A percentile compares a stretch with the other conserved stretches of the same genome.
phyloP scores from a whole-genome alignment of 2,113 vertebrate species.

The Rallus limicola region DNA sequence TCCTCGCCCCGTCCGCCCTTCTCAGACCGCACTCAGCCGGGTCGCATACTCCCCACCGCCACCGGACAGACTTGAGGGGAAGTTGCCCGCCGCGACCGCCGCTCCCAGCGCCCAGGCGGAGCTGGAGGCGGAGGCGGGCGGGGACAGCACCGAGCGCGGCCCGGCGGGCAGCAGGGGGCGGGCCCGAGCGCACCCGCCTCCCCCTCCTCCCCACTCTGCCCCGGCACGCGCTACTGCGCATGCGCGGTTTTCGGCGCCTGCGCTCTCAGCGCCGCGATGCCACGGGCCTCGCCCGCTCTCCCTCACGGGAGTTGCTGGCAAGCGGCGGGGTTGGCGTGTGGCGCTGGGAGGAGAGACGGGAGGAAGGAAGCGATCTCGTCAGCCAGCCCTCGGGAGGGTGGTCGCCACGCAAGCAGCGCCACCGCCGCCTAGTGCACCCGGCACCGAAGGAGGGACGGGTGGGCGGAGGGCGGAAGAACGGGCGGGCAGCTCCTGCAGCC shows the following conservation, averaged over 20 bases:
- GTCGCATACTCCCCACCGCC: not conserved
- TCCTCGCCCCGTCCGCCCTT: not conserved
- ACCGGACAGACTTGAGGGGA: not conserved
- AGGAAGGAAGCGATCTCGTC: not conserved
- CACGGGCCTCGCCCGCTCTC: no score
- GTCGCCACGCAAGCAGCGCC: no score
- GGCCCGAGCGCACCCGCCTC: not conserved
- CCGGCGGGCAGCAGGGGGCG: not conserved
- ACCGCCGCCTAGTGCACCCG: not conserved
- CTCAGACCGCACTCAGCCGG: not conserved
- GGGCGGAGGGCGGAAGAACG: no score
- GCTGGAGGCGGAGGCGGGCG: constrained; percentile 28
- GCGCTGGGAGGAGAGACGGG: not conserved
- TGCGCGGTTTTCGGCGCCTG: not conserved
- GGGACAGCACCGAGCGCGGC: not conserved
- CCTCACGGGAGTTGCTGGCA: not conserved
- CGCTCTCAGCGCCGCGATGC: not conserved
- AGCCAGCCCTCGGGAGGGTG: no score
- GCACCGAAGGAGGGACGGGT: no score
- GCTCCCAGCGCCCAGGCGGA: constrained; percentile 38
- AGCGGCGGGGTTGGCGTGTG: rapidly evolving
- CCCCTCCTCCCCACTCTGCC: not conserved
- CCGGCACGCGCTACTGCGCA: not conserved
- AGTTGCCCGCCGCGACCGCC: constrained; percentile 10
- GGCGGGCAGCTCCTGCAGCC: not conserved